phyloP scores from a whole-genome alignment of 1,140 invertebrate species.

The Cryptotermes secundus region DNA sequence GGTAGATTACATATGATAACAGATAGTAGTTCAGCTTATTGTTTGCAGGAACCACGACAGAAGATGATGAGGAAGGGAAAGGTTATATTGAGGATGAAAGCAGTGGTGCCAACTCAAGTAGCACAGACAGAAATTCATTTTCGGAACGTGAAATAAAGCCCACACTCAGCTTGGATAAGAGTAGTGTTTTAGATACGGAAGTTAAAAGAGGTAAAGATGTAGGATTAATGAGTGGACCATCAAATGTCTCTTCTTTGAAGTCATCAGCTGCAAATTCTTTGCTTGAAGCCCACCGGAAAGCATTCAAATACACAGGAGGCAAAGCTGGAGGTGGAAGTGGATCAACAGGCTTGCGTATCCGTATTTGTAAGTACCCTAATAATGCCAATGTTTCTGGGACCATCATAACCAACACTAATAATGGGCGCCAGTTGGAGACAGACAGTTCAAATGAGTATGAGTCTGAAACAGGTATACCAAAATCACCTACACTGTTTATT shows the following conservation, averaged over 20 bases:
- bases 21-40: not conserved
- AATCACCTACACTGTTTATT: constrained; percentile 59
- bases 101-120: constrained; percentile 21
- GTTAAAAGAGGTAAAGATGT: not conserved
- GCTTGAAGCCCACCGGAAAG: constrained; percentile 34
- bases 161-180: not conserved
- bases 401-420: not conserved
- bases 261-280: constrained; percentile 27
- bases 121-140: constrained; percentile 10
- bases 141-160: constrained; percentile 5
- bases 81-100: constrained; percentile 20
- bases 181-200: not conserved
- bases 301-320: constrained; percentile 36
- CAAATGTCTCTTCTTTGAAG: not conserved
- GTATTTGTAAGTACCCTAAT: constrained; percentile 37
- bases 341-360: constrained; percentile 30
- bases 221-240: constrained; percentile 2
- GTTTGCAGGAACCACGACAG: constrained; percentile 33
- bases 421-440: constrained; percentile 45
- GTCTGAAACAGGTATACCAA: constrained; percentile 59
- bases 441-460: constrained; percentile 58
- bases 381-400: not conserved
- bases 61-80: constrained; percentile 35
- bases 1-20: no score
- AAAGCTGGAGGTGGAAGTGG: constrained; percentile 11